phyloP scores from a whole-genome alignment of 1,140 invertebrate genomes.

The Megalopta genalis region DNA sequence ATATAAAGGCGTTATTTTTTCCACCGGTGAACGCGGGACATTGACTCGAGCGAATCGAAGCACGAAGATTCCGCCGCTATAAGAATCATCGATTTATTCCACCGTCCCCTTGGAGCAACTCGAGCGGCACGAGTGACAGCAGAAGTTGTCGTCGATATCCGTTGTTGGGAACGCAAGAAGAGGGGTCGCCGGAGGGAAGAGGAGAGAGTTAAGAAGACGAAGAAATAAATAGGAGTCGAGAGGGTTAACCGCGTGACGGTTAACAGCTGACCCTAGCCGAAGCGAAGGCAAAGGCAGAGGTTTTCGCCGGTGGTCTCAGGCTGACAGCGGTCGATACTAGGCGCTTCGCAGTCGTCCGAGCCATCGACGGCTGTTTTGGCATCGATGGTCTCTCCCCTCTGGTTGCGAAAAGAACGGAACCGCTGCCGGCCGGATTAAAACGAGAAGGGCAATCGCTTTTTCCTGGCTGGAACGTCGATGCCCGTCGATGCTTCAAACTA shows the following conservation, averaged over 20 bases:
- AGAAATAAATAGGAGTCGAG: slow-evolving; percentile 52
- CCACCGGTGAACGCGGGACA: too few relatives aligned
- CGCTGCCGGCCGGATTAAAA: slow-evolving; percentile 9
- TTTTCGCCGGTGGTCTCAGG: slow-evolving; percentile 14
- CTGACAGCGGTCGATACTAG: slow-evolving; percentile 43
- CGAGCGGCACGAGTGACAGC: too few relatives aligned
- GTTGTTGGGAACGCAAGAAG: too few relatives aligned
- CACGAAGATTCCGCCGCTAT: too few relatives aligned
- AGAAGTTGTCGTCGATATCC: too few relatives aligned
- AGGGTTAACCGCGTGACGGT: slow-evolving; percentile 59
- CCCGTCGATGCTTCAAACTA: not conserved
- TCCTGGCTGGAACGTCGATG: not conserved
- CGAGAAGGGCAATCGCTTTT: not conserved
- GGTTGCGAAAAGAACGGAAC: slow-evolving; percentile 22
- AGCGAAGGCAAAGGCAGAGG: slow-evolving; percentile 29
- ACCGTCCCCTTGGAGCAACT: too few relatives aligned
- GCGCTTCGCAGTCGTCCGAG: not conserved
- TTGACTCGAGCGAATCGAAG: too few relatives aligned
- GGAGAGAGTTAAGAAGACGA: not conserved
- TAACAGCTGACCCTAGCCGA: slow-evolving; percentile 37
- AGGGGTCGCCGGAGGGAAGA: too few relatives aligned
- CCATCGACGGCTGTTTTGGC: slow-evolving; percentile 15
- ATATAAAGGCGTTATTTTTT: too few relatives aligned
- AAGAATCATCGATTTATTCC: too few relatives aligned
- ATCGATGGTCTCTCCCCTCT: slow-evolving; percentile 4